Evolutionary conservation across 92 coral and sea anemone species (phyloP), one percentile per base, ranked within the genome.

Genomic region (Hydrozoanthus gracilis): DNA sequence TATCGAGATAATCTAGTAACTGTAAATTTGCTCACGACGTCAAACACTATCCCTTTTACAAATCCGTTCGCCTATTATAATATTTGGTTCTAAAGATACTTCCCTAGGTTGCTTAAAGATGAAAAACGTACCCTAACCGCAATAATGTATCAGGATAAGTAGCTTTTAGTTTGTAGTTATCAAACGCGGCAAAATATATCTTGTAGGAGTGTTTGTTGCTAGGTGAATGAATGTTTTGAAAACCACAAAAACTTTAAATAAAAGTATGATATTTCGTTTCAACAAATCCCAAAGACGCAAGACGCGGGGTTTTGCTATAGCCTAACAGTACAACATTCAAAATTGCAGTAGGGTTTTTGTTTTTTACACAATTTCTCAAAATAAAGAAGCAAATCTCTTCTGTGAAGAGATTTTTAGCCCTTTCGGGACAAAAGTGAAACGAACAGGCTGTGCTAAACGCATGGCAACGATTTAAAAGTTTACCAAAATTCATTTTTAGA

Each of bases 201-300:
- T 65, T 62, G 45, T 64, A 80, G 18, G 62, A 46, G 75, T 17
- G 35, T 47, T 62, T 47, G 85, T 80, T 80, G 85, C 85, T 80
- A 80, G 72, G 85, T 45, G 74, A 80, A 45, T 1, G 35, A 65
- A 80, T 80, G 74, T 80, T 80, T 65, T 80, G 60, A 65, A 80
- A 66, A 80, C 85, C 85, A 80, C 74, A 65, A 10, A 80, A 45
- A 80, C 72, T 17, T 80, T 56, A 9, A 16, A n/a, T 44, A 56
- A 78, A 46, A 45, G 69, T 58, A 16, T 8, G 49, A 68, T 68
- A 80, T 80, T 65, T 20, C 46, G 85, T 65, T 65, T 80, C 74
- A 51, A 47, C 27, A 7, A 64, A 46, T 79, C 50, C 48, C 45
- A 44, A 65, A 27, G 39, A 27, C 39, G 39, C 39, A 68, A 66